These are phyloP conservation scores for Heliothis subflexa DNA, from an alignment of 1,140 invertebrate genomes.

Conservation along the genomic window DNA sequence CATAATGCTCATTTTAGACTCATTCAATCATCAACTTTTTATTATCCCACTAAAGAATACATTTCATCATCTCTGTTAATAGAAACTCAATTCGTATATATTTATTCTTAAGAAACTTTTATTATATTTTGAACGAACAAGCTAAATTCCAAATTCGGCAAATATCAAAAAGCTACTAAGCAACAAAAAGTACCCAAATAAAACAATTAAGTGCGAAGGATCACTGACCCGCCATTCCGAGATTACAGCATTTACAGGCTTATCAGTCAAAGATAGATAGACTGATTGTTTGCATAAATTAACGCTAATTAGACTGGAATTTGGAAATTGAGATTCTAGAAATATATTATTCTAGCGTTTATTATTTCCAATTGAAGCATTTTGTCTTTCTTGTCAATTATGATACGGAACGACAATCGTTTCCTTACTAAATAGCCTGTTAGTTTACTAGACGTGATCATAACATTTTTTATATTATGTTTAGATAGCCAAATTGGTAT, in stretches of 20 bases:
- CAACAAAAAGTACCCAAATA: not conserved
- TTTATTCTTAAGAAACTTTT: no score
- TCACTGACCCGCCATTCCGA: not conserved
- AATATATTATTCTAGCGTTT: not conserved
- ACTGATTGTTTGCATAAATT: conserved; percentile 37
- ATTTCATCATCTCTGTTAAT: no score
- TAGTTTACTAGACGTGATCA: no score
- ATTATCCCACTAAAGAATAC: no score
- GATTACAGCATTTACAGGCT: conserved; percentile 13
- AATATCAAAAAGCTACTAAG: not conserved
- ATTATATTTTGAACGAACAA: no score
- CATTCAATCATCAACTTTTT: no score
- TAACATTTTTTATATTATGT: no score
- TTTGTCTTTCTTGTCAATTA: not conserved
- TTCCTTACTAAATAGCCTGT: no score
- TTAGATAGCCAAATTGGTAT: no score
- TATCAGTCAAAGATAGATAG: conserved; percentile 42
- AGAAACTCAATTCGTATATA: no score
- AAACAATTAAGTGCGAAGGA: not conserved
- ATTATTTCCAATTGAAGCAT: not conserved
- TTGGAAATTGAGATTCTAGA: not conserved
- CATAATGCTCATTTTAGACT: no score
- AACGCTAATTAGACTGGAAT: conserved; percentile 13
- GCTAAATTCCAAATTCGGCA: not conserved
- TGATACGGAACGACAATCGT: no score